A percentile compares a stretch with the other conserved stretches of the same genome.
Conservation (phyloP, 2,888 invertebrate genomes). For the Rhamnusium bicolor region DNA sequence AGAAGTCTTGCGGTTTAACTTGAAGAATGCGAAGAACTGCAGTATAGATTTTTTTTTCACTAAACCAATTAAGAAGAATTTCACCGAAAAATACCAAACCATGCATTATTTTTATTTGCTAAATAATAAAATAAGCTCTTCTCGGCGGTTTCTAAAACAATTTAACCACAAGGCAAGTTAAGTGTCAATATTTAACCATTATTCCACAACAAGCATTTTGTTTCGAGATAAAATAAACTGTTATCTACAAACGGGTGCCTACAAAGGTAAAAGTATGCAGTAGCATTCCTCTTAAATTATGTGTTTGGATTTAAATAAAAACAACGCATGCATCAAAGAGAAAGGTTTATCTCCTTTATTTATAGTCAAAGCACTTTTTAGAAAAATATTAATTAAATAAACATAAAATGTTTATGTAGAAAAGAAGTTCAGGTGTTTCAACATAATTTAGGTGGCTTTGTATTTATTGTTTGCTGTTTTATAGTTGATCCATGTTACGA, state of each 20-base stretch:
- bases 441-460: background rate
- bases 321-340: conserved; percentile 32
- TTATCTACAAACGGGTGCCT: conserved; percentile 20
- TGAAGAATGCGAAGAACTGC: background rate
- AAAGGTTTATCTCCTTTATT: conserved; percentile 25
- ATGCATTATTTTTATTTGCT: background rate
- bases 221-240: conserved; percentile 25
- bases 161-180: conserved; percentile 1
- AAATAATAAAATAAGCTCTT: background rate
- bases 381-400: background rate
- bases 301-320: conserved; percentile 9
- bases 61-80: background rate
- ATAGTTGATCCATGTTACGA: background rate
- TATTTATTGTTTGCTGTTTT: background rate
- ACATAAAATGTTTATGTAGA: background rate
- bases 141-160: conserved; percentile 4
- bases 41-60: background rate
- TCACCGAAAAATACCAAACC: background rate
- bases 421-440: background rate
- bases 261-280: conserved; percentile 23
- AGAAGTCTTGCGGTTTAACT: background rate
- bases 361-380: background rate
- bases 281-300: conserved; percentile 24
- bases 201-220: conserved; percentile 15
- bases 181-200: conserved; percentile 34